These are phyloP conservation scores for Nasua narica DNA, from an alignment of 2,797 vertebrate genomes.

Conservation along the genomic window DNA sequence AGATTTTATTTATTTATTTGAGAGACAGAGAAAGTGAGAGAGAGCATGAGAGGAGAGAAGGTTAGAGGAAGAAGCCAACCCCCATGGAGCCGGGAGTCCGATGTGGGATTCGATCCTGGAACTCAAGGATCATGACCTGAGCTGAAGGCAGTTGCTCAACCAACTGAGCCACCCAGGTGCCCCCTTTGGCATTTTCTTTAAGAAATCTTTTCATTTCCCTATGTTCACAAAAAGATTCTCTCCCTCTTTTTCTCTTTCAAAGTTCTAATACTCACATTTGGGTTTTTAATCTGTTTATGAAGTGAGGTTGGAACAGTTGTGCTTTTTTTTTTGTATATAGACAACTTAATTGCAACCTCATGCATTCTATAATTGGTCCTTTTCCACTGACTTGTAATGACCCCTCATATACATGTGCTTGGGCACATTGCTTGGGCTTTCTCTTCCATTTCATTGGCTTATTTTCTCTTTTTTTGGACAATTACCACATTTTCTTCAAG, in stretches of 20 bases:
- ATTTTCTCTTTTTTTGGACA: background rate
- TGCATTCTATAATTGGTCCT: background rate
- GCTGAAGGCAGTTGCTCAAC: too few relatives aligned
- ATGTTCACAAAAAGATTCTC: background rate
- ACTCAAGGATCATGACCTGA: too few relatives aligned
- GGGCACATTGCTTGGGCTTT: background rate
- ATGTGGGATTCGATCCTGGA: too few relatives aligned
- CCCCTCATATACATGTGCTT: background rate
- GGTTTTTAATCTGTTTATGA: background rate
- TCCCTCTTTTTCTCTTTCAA: background rate
- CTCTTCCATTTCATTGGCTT: background rate
- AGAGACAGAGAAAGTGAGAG: too few relatives aligned
- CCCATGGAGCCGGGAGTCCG: too few relatives aligned
- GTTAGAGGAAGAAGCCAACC: too few relatives aligned
- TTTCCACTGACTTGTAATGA: background rate
- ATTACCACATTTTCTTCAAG: background rate
- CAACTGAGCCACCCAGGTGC: too few relatives aligned
- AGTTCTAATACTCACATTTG: background rate
- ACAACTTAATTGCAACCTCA: background rate
- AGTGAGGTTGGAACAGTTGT: background rate
- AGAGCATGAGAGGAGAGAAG: too few relatives aligned
- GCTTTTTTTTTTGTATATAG: background rate
- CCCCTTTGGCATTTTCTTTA: too few relatives aligned
- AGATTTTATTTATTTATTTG: too few relatives aligned
- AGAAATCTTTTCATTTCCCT: background rate